Evolutionary conservation across 2,113 vertebrate species (phyloP).

Genomic region (Megaptera novaeangliae): DNA sequence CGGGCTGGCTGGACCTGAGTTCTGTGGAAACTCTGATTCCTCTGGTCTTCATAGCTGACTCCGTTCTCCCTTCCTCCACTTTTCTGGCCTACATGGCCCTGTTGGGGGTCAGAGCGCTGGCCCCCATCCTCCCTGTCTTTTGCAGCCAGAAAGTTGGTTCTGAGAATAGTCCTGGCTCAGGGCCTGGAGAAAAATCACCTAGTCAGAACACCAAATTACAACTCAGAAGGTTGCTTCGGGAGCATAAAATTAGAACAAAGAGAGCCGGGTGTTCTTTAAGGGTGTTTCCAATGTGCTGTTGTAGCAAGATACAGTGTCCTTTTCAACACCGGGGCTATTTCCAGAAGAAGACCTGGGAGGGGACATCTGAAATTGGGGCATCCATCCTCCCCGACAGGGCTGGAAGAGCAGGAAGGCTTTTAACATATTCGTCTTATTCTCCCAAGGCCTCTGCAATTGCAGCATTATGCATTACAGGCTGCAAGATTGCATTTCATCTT

Average conservation of each 20-base stretch:
- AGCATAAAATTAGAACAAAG: conserved; percentile 29
- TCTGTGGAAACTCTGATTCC: too few species aligned
- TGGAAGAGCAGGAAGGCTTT: rapidly evolving
- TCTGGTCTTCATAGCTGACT: not conserved
- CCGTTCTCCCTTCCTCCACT: too few species aligned
- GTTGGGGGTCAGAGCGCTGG: not conserved
- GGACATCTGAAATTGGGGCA: not conserved
- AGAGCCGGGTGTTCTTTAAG: not conserved
- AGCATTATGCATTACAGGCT: not conserved
- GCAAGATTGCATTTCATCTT: not conserved
- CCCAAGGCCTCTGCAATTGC: rapidly evolving
- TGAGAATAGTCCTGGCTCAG: not conserved
- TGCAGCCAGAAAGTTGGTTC: not conserved
- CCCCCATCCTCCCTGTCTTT: too few species aligned
- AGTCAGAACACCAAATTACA: not conserved
- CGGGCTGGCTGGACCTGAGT: not conserved
- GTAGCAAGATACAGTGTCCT: not conserved
- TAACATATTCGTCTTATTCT: not conserved
- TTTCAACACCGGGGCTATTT: conserved; percentile 6
- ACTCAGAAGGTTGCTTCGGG: conserved; percentile 14
- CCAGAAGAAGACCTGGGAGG: not conserved
- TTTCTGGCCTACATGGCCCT: not conserved
- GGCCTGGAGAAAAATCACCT: conserved; percentile 2
- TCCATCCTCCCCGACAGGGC: not conserved
- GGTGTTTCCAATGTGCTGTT: not conserved